Percentiles rank a stretch among this genome's conserved stretches.
These are phyloP conservation scores for Galaxea fascicularis DNA, from an alignment of 92 coral and sea anemone species.

Conservation along the genomic window DNA sequence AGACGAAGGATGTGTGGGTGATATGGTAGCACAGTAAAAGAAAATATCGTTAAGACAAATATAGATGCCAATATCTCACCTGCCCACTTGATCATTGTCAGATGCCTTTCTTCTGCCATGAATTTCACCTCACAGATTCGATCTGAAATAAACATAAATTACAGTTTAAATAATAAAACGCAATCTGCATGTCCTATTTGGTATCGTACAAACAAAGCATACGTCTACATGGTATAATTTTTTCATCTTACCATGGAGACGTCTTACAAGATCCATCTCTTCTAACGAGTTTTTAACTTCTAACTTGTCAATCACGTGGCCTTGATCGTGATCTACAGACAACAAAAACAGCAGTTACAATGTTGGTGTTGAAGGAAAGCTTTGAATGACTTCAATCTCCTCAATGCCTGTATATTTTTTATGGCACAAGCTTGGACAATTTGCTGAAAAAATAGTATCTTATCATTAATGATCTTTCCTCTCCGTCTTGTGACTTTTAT, in stretches of 20 bases:
- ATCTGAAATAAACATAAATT: slow-evolving; percentile 41
- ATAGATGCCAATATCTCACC: slow-evolving; percentile 45
- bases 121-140: slow-evolving; percentile 75
- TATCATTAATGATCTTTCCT: too few relatives aligned
- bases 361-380: too few relatives aligned
- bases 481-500: too few relatives aligned
- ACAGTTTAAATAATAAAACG: too few relatives aligned
- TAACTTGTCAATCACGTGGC: slow-evolving; percentile 20
- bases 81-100: slow-evolving; percentile 76
- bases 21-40: too few relatives aligned
- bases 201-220: too few relatives aligned
- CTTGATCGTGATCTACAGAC: slow-evolving; percentile 15
- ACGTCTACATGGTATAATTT: not conserved
- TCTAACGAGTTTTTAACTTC: slow-evolving; percentile 24
- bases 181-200: too few relatives aligned
- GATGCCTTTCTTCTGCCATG: slow-evolving; percentile 79
- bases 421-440: too few relatives aligned
- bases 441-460: too few relatives aligned
- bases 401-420: too few relatives aligned
- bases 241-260: slow-evolving; percentile 19
- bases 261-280: slow-evolving; percentile 37
- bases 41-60: not conserved
- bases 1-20: too few relatives aligned
- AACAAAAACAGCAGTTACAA: not conserved
- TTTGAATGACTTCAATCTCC: too few relatives aligned